Percentiles rank a stretch among this genome's conserved stretches.
Evolutionary conservation across 2,888 invertebrate genomes (phyloP).

Genomic region (Blastobasis adustella): DNA sequence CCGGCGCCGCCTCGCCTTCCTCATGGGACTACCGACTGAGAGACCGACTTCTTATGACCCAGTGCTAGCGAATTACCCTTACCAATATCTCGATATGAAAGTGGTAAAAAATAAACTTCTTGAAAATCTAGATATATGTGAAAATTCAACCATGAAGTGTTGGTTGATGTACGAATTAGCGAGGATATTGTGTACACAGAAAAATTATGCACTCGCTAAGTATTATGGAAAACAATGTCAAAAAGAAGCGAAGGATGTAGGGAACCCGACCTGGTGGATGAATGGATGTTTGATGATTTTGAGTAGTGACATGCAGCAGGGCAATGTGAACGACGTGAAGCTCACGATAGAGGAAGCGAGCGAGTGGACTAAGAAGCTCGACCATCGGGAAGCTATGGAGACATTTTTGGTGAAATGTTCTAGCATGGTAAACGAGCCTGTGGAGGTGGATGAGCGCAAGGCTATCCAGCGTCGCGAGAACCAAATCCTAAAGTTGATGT

Average conservation of each 20-base stretch:
- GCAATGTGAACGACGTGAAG: conserved; percentile 60
- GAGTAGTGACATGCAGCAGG: conserved; percentile 68
- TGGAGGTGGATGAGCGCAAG: conserved; percentile 53
- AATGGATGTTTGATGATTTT: conserved; percentile 59
- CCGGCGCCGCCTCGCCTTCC: conserved; percentile 58
- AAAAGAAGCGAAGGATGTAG: conserved; percentile 51
- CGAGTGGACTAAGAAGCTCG: conserved; percentile 54
- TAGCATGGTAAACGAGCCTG: conserved; percentile 49
- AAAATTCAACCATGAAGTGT: conserved; percentile 62
- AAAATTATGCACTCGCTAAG: conserved; percentile 62
- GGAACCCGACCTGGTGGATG: conserved; percentile 58
- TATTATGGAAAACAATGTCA: conserved; percentile 64
- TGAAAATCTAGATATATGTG: conserved; percentile 56
- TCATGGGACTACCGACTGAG: conserved; percentile 59
- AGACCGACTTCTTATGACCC: conserved; percentile 62
- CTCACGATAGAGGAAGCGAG: conserved; percentile 59
- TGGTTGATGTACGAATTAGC: conserved; percentile 65
- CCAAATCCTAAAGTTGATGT: conserved; percentile 46
- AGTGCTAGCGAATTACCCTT: conserved; percentile 61
- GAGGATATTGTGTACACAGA: conserved; percentile 52
- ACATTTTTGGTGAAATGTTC: conserved; percentile 55
- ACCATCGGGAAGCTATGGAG: conserved; percentile 54
- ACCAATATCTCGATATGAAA: conserved; percentile 58
- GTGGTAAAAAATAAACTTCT: conserved; percentile 48
- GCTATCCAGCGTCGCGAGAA: conserved; percentile 48